Conservation (phyloP, 2,113 vertebrate species). For the Megaceryle torquata region DNA sequence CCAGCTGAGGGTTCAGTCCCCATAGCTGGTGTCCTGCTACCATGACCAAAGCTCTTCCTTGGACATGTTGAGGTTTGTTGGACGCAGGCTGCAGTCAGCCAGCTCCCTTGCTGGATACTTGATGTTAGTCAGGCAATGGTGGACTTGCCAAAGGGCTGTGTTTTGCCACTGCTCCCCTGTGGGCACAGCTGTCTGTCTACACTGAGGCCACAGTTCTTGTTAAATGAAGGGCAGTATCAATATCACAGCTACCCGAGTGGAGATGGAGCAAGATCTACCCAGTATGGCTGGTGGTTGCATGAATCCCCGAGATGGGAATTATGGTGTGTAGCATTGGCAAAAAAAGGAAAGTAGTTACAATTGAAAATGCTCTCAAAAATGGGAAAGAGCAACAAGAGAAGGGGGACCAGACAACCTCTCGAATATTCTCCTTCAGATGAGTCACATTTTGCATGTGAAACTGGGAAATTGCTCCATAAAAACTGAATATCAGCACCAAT, state of each 20-base stretch:
- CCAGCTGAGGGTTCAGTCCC: not conserved
- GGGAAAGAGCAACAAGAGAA: not conserved
- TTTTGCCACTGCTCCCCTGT: not conserved
- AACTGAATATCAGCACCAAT: not conserved
- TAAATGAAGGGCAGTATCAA: not conserved
- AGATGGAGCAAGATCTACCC: not conserved
- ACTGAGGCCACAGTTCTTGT: not conserved
- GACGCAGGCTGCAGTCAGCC: not conserved
- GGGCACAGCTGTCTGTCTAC: not conserved
- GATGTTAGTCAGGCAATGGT: not conserved
- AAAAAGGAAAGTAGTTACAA: not conserved
- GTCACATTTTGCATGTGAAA: not conserved
- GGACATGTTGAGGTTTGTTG: fast-evolving
- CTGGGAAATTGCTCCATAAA: not conserved
- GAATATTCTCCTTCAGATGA: not conserved
- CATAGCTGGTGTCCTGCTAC: not conserved
- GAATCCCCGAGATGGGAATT: not conserved
- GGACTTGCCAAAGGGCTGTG: not conserved
- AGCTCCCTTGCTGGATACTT: not conserved
- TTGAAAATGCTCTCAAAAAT: not conserved
- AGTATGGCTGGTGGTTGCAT: not conserved
- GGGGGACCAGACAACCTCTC: not conserved
- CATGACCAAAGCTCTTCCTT: not conserved
- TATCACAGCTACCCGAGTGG: not conserved
- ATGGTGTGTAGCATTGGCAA: not conserved